Conservation (phyloP, 2,888 invertebrate species). For the Cremastinae sp. region DNA sequence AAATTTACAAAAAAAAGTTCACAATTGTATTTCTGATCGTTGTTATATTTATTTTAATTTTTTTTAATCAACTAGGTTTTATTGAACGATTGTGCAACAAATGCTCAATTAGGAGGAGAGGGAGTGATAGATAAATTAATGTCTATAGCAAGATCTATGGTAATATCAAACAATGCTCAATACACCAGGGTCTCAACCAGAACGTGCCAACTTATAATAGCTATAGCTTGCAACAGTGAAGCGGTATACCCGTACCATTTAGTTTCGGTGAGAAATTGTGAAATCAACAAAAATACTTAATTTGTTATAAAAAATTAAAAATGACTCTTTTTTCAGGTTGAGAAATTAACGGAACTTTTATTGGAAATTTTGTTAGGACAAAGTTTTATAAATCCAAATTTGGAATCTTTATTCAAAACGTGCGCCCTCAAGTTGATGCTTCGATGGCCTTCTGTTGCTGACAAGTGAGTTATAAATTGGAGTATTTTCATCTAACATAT, state of each 20-base stretch:
- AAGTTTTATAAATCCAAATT: slow-evolving; percentile 76
- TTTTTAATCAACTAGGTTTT: slow-evolving; percentile 67
- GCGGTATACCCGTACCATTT: slow-evolving; percentile 78
- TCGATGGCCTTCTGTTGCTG: slow-evolving; percentile 77
- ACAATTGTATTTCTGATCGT: neutral
- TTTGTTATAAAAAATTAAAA: neutral
- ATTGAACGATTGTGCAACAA: slow-evolving; percentile 76
- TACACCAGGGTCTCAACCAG: slow-evolving; percentile 77
- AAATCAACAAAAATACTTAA: neutral
- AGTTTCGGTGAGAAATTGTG: slow-evolving; percentile 72
- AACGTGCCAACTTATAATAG: slow-evolving; percentile 78
- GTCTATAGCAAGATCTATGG: slow-evolving; percentile 77
- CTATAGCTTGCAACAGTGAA: slow-evolving; percentile 76
- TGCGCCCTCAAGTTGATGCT: slow-evolving; percentile 78
- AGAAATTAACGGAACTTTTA: slow-evolving; percentile 76
- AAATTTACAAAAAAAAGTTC: neutral
- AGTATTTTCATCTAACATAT: neutral
- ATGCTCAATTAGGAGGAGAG: slow-evolving; percentile 75
- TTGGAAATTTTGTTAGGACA: slow-evolving; percentile 76
- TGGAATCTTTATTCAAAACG: slow-evolving; percentile 76
- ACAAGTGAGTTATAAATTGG: slow-evolving; percentile 66
- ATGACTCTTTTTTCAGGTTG: slow-evolving; percentile 69
- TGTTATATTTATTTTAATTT: neutral
- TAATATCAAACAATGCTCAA: slow-evolving; percentile 78
- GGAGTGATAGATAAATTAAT: slow-evolving; percentile 78